Conservation (phyloP, 2,888 invertebrate species). For the Dolomedes plantarius region DNA sequence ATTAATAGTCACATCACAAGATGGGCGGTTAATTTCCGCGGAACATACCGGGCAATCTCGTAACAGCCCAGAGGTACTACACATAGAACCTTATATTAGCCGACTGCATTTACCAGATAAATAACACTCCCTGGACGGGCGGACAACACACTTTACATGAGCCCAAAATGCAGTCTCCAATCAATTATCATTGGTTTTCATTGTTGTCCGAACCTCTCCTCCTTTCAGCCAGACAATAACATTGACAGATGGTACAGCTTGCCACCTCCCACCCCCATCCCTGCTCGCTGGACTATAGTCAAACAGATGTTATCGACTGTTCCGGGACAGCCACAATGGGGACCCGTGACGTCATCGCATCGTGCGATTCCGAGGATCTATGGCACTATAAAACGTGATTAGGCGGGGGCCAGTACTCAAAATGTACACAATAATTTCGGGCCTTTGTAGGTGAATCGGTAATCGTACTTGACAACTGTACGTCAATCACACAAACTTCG, state of each 20-base stretch:
- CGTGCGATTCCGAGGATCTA: background rate
- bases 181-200: conserved; percentile 55
- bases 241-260: conserved; percentile 50
- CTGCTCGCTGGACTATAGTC: background rate
- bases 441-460: too few relatives aligned
- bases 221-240: conserved; percentile 49
- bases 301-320: conserved; percentile 62
- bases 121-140: background rate
- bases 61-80: too few relatives aligned
- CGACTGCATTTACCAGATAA: background rate
- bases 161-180: conserved; percentile 46
- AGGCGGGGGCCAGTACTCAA: too few relatives aligned
- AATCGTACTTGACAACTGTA: too few relatives aligned
- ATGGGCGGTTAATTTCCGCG: too few relatives aligned
- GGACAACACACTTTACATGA: background rate
- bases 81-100: too few relatives aligned
- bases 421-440: too few relatives aligned
- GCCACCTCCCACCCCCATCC: background rate
- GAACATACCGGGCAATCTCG: too few relatives aligned
- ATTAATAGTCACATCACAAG: too few relatives aligned
- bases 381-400: too few relatives aligned
- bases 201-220: conserved; percentile 23
- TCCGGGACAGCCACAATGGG: conserved; percentile 43
- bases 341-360: conserved; percentile 42
- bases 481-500: too few relatives aligned